Base-by-base conservation (phyloP, 2,888 invertebrate species). In the Cerastis leucographa region DNA sequence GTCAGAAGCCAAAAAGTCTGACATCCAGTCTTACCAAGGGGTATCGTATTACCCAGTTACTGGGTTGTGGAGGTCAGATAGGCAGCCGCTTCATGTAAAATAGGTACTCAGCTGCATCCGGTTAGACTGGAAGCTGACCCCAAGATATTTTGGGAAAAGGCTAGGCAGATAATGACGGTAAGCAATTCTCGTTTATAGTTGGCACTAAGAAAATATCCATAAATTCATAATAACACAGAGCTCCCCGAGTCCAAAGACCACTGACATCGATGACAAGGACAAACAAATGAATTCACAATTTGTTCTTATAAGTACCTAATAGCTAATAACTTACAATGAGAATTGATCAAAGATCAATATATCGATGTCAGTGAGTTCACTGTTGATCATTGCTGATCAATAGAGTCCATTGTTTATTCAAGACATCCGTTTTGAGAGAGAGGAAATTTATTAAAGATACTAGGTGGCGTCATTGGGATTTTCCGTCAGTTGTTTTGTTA, bases 291-390 rank as follows among this genome's bases (percentile, higher is more conserved):
- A 44, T 44, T 54, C 0, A 51, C 59, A 51, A 70, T 70, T 54
- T 14, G 7, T 0, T 51, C 59, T 66, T 4, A 7, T 46, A 73
- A 66, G 56, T 54, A 35, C 35, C 35, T 35, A 73, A 67, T n/a
- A 44, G 66, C 66, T 35, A 78, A 78, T 80, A 80, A 74, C 4
- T 74, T 29, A 62, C 80, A 78, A 80, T 78, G 3, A 74, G 22
- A 3, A 19, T 9, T 67, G 54, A 46, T 74, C 66, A 78, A 78
- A 74, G 66, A 78, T 80, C 80, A 74, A 80, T 80, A 62, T n/a
- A 51, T 40, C 12, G 25, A 40, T 25, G 44, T 35, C 25, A 54
- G 25, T 76, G 76, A 78, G 62, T 54, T 80, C 74, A 78, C 9
- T 78, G 62, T 74, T 80, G 44, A 22, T 29, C 8, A n/a, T 4